Conservation (phyloP, 2,888 invertebrate genomes). For the Synanthedon vespiformis region DNA sequence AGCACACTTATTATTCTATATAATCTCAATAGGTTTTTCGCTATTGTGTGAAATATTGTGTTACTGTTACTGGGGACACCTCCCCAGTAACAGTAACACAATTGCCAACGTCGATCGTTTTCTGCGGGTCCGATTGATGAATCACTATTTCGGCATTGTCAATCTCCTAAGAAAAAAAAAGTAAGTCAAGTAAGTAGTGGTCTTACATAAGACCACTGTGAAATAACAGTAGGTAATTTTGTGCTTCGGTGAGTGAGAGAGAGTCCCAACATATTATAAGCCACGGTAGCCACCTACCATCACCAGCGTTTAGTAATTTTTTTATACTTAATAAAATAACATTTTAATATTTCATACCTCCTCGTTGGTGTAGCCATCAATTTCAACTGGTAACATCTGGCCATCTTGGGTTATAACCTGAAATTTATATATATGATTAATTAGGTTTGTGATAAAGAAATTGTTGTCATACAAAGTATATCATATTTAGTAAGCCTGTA, state of each 20-base stretch:
- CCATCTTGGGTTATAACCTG: conserved; percentile 66
- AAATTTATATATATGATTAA: conserved; percentile 9
- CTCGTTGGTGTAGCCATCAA: conserved; percentile 45
- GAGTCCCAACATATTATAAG: too few relatives aligned
- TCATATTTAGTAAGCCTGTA: too few relatives aligned
- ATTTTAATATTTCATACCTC: conserved; percentile 19
- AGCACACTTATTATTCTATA: too few relatives aligned
- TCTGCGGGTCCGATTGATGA: conserved; percentile 30
- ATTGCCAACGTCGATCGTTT: conserved; percentile 19
- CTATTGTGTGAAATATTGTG: conserved; percentile 35
- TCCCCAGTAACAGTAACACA: too few relatives aligned
- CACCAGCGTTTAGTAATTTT: background rate
- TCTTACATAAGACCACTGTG: too few relatives aligned
- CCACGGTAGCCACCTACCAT: too few relatives aligned
- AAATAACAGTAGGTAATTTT: too few relatives aligned
- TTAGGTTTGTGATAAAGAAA: background rate
- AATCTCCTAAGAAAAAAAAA: conserved; percentile 18
- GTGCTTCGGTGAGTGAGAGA: too few relatives aligned
- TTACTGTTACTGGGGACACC: conserved; percentile 33
- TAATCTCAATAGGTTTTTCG: too few relatives aligned
- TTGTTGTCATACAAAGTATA: too few relatives aligned
- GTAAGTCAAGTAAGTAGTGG: background rate
- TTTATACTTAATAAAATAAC: background rate
- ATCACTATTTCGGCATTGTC: conserved; percentile 23
- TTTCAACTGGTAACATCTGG: conserved; percentile 64